Evolutionary conservation across 1,140 invertebrate genomes (phyloP), one percentile per base, ranked within the genome.

Genomic region (Neodiprion pinetum): DNA sequence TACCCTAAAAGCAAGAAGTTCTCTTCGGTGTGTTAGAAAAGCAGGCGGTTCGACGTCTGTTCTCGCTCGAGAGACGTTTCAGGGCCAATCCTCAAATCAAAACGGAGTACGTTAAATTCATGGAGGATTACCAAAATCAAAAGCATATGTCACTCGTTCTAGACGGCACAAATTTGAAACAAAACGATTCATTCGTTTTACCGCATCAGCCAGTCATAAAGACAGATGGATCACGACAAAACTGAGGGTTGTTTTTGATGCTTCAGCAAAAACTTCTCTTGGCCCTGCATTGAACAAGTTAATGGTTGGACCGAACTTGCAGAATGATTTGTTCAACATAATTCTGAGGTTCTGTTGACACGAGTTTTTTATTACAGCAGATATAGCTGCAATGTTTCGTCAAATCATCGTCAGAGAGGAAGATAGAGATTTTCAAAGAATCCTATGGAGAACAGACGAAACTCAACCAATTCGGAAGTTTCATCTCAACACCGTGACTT

Each of bases 141-240:
- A 76, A 77, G 2, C 79, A 84, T 69, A 85, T 84, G 83, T 76
- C 77, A 0, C 70, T 48, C 12, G n/a, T 75, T n/a, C 49, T 21
- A 23, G 53, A 71, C 12, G 73, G 68, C 7, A 61, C 70, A 11
- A 4, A 71, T 67, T 0, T 1, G 17, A 66, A 72, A 70, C 47
- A 69, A 28, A 67, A 72, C 17, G 78, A 74, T 50, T 80, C 73
- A 17, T 71, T 66, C 40, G 53, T 75, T 68, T 49, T 83, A 11
- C 82, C 82, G 17, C 80, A 83, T 76, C 81, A 83, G 53, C 74
- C 75, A 14, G 82, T 84, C n/a, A 74, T 78, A 23, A 80, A 75
- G 50, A 65, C 72, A 61, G 76, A 75, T 48, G 79, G 77, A 48
- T 74, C 21, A 79, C 80, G 7, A 80, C 83, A 17, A 80, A 80